phyloP scores from a whole-genome alignment of 2,888 invertebrate genomes.

The Dione juno region DNA sequence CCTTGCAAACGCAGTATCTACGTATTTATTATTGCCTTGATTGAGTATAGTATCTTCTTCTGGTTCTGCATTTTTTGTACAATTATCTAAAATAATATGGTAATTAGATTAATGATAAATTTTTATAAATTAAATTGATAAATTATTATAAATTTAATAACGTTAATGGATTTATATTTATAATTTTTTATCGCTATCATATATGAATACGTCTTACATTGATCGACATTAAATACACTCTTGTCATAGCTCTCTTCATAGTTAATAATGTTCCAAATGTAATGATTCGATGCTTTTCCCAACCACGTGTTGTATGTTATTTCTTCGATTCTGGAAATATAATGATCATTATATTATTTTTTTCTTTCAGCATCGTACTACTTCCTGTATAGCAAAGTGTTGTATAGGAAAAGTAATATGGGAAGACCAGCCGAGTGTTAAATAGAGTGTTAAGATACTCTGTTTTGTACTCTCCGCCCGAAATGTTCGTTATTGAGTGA shows the following conservation, averaged over 20 bases:
- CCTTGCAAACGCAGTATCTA: conserved; percentile 60
- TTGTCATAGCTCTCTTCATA: conserved; percentile 51
- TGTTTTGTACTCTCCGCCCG: too few species aligned
- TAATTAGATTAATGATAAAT: neutral
- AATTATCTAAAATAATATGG: conserved; percentile 38
- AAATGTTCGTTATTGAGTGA: too few species aligned
- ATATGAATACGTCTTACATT: conserved; percentile 53
- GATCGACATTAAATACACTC: conserved; percentile 47
- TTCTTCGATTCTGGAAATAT: conserved; percentile 58
- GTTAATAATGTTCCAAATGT: conserved; percentile 61
- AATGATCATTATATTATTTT: neutral
- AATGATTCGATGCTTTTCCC: conserved; percentile 54
- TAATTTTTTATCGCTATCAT: neutral
- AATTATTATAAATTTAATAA: neutral
- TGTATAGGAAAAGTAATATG: too few species aligned
- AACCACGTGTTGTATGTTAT: conserved; percentile 55
- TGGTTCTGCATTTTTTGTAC: conserved; percentile 24
- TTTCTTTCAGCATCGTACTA: too few species aligned
- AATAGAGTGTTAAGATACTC: too few species aligned
- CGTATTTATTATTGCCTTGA: conserved; percentile 56
- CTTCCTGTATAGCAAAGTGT: too few species aligned
- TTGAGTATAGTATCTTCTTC: conserved; percentile 41
- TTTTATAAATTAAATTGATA: too few species aligned
- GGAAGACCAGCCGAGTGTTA: too few species aligned
- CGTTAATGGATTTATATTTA: neutral